Evolutionary conservation across 2,113 vertebrate species (phyloP).

Genomic region (human): DNA sequence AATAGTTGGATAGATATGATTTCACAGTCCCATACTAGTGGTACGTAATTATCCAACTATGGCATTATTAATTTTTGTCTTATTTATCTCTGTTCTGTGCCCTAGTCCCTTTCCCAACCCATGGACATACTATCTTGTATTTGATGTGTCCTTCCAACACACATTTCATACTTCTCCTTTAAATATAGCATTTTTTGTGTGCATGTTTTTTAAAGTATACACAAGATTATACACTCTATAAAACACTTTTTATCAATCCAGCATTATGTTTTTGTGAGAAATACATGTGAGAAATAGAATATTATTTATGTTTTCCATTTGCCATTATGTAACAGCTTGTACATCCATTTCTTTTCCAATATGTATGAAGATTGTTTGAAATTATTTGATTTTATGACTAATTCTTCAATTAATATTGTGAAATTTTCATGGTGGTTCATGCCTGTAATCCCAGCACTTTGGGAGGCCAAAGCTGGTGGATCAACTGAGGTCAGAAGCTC

Average conservation of each 20-base stretch:
- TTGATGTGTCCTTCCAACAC: background rate
- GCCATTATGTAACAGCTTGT: background rate
- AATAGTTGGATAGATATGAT: background rate
- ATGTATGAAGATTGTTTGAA: background rate
- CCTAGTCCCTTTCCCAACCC: background rate
- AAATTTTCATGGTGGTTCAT: background rate
- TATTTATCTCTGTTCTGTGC: background rate
- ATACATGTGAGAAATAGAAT: background rate
- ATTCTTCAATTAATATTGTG: background rate
- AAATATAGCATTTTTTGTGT: background rate
- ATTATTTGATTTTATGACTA: background rate
- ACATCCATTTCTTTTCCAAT: background rate
- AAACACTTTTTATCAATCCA: background rate
- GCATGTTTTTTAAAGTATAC: background rate
- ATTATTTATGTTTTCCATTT: background rate
- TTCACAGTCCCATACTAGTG: background rate
- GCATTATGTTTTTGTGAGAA: background rate
- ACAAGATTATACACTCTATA: background rate
- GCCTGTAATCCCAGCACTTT: too few relatives aligned
- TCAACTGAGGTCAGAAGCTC: too few relatives aligned
- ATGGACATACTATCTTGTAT: background rate
- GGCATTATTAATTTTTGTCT: background rate
- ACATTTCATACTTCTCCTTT: background rate
- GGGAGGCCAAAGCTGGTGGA: too few relatives aligned
- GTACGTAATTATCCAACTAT: background rate